These are phyloP conservation scores for Toxostoma redivivum DNA, from an alignment of 2,113 vertebrate species.

Conservation along the genomic window DNA sequence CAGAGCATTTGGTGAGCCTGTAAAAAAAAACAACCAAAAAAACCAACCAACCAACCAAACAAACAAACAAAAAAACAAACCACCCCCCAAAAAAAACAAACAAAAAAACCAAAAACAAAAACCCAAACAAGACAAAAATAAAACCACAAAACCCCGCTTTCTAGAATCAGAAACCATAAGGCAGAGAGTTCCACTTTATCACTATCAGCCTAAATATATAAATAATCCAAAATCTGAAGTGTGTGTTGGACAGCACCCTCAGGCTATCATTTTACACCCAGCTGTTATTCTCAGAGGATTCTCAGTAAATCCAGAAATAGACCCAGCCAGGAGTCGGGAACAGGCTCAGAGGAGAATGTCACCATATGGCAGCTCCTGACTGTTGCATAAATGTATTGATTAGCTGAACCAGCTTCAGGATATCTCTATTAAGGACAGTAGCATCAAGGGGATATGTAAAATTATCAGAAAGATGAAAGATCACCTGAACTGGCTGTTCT, in stretches of 20 bases:
- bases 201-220: slow-evolving; percentile 54
- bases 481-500: not conserved
- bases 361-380: slow-evolving; percentile 58
- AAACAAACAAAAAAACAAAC: no score
- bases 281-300: slow-evolving; percentile 65
- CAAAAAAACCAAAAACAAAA: not conserved
- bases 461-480: not conserved
- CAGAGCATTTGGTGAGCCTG: not conserved
- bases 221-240: slow-evolving; percentile 53
- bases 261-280: slow-evolving; percentile 64
- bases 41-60: no score
- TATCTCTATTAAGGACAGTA: slow-evolving; percentile 17
- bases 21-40: not conserved
- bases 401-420: slow-evolving; percentile 13
- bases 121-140: not conserved
- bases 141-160: not conserved
- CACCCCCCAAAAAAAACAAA: no score
- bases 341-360: slow-evolving; percentile 52
- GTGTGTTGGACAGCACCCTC: slow-evolving; percentile 59
- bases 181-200: not conserved
- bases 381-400: slow-evolving; percentile 61
- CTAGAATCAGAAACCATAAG: not conserved
- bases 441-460: not conserved
- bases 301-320: slow-evolving; percentile 63
- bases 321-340: slow-evolving; percentile 18